phyloP scores from a whole-genome alignment of 2,113 vertebrate genomes.

The Ia io region DNA sequence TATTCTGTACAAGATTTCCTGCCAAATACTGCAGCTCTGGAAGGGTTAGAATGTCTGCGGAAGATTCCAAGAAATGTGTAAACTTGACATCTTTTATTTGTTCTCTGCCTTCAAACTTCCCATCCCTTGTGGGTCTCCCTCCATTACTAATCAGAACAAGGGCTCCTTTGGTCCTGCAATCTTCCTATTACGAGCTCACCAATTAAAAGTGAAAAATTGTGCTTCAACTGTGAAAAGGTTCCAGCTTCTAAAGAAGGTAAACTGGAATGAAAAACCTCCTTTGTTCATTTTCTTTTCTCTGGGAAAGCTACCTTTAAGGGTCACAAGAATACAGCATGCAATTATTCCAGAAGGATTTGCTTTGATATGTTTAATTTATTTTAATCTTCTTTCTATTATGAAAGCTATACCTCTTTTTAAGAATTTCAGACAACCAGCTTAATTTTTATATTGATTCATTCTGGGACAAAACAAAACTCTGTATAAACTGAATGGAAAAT shows the following conservation, averaged over 20 bases:
- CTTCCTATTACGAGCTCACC: neutral
- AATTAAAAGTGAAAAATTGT: slow-evolving; percentile 42
- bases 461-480: slow-evolving; percentile 72
- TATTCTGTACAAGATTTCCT: neutral
- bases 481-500: slow-evolving; percentile 70
- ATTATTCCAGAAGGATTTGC: slow-evolving; percentile 58
- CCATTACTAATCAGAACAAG: neutral
- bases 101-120: neutral
- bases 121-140: too few species aligned
- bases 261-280: neutral
- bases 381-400: slow-evolving; percentile 54
- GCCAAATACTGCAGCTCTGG: neutral
- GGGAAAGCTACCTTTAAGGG: slow-evolving; percentile 55
- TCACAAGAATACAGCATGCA: slow-evolving; percentile 31
- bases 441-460: slow-evolving; percentile 74
- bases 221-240: neutral
- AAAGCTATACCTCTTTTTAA: slow-evolving; percentile 64
- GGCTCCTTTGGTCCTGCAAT: neutral
- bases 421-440: slow-evolving; percentile 62
- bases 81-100: neutral
- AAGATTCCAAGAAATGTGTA: neutral
- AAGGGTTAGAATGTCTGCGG: neutral
- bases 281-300: slow-evolving; percentile 43
- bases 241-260: slow-evolving; percentile 40
- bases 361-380: slow-evolving; percentile 60